These are phyloP conservation scores for Venusia cambrica DNA, from an alignment of 2,888 invertebrate species.

Conservation along the genomic window DNA sequence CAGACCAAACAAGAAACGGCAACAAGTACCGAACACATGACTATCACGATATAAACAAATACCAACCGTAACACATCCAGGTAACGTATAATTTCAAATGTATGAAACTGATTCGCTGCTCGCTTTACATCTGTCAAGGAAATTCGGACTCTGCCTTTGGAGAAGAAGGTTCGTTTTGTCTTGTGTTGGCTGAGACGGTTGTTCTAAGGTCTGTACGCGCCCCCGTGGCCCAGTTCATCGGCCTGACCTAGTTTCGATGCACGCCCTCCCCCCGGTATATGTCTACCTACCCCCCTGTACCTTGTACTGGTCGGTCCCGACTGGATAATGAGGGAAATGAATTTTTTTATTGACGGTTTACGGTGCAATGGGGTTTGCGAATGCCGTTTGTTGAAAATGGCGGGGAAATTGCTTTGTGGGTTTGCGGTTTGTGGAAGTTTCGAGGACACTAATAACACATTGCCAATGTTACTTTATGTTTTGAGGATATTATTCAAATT, in stretches of 20 bases:
- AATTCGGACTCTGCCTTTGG: slow-evolving; percentile 8
- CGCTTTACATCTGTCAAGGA: slow-evolving; percentile 3
- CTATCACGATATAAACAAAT: slow-evolving; percentile 16
- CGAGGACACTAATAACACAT: too few species aligned
- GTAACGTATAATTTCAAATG: slow-evolving; percentile 17
- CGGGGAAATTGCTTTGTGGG: slow-evolving; percentile 8
- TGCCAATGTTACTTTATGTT: too few species aligned
- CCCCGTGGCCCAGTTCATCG: slow-evolving; percentile 51
- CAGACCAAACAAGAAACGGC: slow-evolving; percentile 23
- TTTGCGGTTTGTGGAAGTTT: too few species aligned
- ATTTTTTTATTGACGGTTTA: slow-evolving; percentile 33
- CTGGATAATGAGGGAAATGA: slow-evolving; percentile 32
- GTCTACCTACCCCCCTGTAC: slow-evolving; percentile 16
- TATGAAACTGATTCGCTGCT: slow-evolving; percentile 3
- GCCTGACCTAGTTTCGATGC: slow-evolving; percentile 46
- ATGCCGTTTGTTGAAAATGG: slow-evolving; percentile 18
- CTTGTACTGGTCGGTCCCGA: slow-evolving; percentile 27
- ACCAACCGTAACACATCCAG: slow-evolving; percentile 18
- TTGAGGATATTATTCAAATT: too few species aligned
- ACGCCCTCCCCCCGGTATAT: slow-evolving; percentile 19
- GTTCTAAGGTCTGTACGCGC: slow-evolving; percentile 31
- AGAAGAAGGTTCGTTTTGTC: slow-evolving; percentile 19
- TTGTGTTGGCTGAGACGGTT: slow-evolving; percentile 20
- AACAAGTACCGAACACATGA: slow-evolving; percentile 29
- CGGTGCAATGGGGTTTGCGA: slow-evolving; percentile 28